Evolutionary conservation across 2,113 vertebrate species (phyloP).

Genomic region (Urocitellus parryii): DNA sequence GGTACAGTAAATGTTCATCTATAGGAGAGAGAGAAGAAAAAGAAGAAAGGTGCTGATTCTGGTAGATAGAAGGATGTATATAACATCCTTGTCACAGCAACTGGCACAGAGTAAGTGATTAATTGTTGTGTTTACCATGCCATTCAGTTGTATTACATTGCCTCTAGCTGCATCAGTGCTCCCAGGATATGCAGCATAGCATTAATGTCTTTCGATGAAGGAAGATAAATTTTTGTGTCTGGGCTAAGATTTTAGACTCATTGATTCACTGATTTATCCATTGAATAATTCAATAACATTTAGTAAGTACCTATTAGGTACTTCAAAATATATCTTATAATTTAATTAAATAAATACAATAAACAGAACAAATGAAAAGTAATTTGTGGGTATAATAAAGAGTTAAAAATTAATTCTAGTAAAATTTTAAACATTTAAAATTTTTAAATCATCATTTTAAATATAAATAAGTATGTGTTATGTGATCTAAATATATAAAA

Average conservation of each 20-base stretch:
- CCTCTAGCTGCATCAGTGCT: background rate
- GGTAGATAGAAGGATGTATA: background rate
- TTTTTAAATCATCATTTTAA: background rate
- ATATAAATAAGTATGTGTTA: background rate
- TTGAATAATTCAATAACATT: background rate
- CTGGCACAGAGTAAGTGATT: background rate
- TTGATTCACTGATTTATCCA: background rate
- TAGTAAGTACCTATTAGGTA: background rate
- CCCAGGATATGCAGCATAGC: background rate
- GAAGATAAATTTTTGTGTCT: background rate
- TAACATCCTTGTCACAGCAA: background rate
- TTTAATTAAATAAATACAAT: background rate
- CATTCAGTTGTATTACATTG: background rate
- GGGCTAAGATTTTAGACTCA: conserved; percentile 28
- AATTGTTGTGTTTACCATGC: background rate
- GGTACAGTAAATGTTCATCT: background rate
- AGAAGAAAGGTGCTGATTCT: background rate
- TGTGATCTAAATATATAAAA: background rate
- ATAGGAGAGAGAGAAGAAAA: background rate
- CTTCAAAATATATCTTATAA: conserved; percentile 23
- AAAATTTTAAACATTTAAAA: background rate
- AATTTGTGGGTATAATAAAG: background rate
- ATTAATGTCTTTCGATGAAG: conserved; percentile 15
- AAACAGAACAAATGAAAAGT: conserved; percentile 20
- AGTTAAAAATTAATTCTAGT: background rate